phyloP scores from a whole-genome alignment of 2,797 vertebrate genomes.

The Hirundo rustica region DNA sequence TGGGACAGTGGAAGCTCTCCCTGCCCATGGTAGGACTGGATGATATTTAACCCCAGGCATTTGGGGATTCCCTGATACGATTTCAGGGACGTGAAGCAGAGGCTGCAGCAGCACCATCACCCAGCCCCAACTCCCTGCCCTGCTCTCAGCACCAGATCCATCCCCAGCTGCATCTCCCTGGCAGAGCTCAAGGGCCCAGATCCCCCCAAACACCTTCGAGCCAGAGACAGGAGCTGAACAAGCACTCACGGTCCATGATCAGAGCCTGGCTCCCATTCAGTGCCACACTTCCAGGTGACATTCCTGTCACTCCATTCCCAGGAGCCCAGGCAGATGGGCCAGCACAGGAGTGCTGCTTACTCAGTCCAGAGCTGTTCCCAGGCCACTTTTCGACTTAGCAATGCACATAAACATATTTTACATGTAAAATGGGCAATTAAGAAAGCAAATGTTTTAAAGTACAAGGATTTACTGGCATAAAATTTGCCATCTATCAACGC shows the following conservation, averaged over 20 bases:
- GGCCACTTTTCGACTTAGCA: conserved; percentile 47
- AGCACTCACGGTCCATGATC: neutral
- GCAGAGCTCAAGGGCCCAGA: neutral
- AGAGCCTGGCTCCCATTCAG: neutral
- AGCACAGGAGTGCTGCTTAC: neutral
- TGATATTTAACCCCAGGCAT: neutral
- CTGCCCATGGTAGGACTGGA: neutral
- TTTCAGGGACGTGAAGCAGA: neutral
- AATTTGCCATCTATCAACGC: conserved; percentile 70
- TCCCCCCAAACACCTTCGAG: neutral
- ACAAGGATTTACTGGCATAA: conserved; percentile 76
- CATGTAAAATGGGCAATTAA: conserved; percentile 77
- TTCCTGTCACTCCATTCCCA: neutral
- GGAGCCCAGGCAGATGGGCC: conserved; percentile 4
- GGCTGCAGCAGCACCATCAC: neutral
- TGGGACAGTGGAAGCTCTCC: neutral
- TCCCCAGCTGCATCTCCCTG: neutral
- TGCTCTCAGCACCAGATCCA: fast-evolving
- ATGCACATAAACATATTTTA: conserved; percentile 76
- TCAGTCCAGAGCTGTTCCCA: conserved; percentile 10
- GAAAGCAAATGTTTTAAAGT: conserved; percentile 81
- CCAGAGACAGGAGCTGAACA: neutral
- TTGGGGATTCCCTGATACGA: neutral
- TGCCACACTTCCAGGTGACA: neutral
- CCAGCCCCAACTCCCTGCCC: fast-evolving